Percentiles rank a stretch among this genome's conserved stretches.
phyloP scores from a whole-genome alignment of 2,888 invertebrate genomes.

The Thumatha senex region DNA sequence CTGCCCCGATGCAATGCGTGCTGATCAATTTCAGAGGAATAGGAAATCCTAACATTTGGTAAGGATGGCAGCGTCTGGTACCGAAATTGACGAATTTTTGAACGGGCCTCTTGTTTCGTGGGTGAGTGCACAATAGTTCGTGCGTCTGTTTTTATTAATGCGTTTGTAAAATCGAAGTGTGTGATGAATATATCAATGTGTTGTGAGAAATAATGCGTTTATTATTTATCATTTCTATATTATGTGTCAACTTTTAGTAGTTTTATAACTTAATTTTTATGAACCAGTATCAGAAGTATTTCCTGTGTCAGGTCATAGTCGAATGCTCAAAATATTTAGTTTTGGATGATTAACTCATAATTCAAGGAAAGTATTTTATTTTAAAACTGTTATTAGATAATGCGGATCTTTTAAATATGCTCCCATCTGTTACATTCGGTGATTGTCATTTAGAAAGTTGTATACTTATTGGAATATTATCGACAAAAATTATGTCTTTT shows the following conservation, averaged over 20 bases:
- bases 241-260: constrained; percentile 11
- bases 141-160: constrained; percentile 58
- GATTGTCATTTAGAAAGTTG: constrained; percentile 12
- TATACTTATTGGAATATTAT: neutral
- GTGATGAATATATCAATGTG: constrained; percentile 62
- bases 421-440: constrained; percentile 27
- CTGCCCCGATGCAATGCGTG: constrained; percentile 66
- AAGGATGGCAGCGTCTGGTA: constrained; percentile 85
- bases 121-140: constrained; percentile 86
- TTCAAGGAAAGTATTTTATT: constrained; percentile 1
- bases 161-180: constrained; percentile 58
- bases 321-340: constrained; percentile 36
- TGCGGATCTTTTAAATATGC: neutral
- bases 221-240: constrained; percentile 10
- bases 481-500: neutral
- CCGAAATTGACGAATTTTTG: constrained; percentile 92
- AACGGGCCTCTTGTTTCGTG: constrained; percentile 93
- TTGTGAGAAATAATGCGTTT: constrained; percentile 52
- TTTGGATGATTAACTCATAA: constrained; percentile 16
- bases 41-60: constrained; percentile 65
- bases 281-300: constrained; percentile 10
- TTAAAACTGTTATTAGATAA: neutral
- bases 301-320: constrained; percentile 32
- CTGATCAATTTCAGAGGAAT: constrained; percentile 54
- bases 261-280: constrained; percentile 10